Conservation (phyloP, 1,140 invertebrate genomes). For the Sinonovacula constricta region DNA sequence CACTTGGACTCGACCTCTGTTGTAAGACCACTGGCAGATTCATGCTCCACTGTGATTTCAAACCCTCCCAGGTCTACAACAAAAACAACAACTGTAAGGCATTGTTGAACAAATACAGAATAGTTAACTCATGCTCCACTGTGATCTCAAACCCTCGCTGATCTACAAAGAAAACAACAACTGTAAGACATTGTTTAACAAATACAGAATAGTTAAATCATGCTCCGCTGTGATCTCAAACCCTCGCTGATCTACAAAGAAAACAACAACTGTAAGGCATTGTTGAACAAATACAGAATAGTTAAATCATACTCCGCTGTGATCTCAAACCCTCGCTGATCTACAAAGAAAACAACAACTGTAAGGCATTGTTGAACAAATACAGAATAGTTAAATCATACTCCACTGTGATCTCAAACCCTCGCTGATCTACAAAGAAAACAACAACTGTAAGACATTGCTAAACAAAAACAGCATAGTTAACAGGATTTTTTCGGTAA, state of each 20-base stretch:
- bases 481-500: too few species aligned
- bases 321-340: conserved; percentile 72
- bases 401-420: too few species aligned
- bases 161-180: conserved; percentile 57
- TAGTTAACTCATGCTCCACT: conserved; percentile 72
- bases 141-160: conserved; percentile 73
- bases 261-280: too few species aligned
- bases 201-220: conserved; percentile 68
- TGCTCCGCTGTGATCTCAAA: conserved; percentile 76
- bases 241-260: conserved; percentile 66
- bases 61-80: conserved; percentile 69
- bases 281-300: too few species aligned
- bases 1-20: conserved; percentile 74
- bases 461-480: too few species aligned
- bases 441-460: too few species aligned
- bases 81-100: too few species aligned
- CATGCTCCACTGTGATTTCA: conserved; percentile 75
- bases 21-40: conserved; percentile 70
- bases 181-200: too few species aligned
- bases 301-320: conserved; percentile 74
- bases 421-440: too few species aligned
- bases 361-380: too few species aligned
- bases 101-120: too few species aligned
- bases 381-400: too few species aligned
- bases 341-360: conserved; percentile 56